Evolutionary conservation across 2,113 vertebrate genomes (phyloP).

Genomic region (Microcebus jonahi): DNA sequence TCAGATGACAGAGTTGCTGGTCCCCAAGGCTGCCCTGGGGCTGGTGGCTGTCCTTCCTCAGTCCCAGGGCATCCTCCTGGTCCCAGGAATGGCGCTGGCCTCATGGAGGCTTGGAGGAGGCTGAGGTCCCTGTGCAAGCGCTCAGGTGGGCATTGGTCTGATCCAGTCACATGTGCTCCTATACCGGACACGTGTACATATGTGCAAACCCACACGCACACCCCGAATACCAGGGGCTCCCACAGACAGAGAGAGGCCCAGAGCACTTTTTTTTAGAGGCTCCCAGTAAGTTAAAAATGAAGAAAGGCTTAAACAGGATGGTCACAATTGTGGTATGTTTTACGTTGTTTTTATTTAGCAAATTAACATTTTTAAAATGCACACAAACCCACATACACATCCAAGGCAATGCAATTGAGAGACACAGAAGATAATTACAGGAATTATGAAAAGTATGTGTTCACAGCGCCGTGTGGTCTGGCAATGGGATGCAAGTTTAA

Average conservation of each 20-base stretch:
- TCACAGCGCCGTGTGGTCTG: background rate
- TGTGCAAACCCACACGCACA: rapidly evolving
- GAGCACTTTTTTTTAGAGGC: background rate
- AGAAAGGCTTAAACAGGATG: background rate
- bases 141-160: rapidly evolving
- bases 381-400: background rate
- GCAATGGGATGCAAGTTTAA: background rate
- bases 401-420: background rate
- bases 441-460: background rate
- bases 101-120: background rate
- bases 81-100: background rate
- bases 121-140: background rate
- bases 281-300: background rate
- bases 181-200: rapidly evolving
- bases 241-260: background rate
- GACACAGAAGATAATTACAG: background rate
- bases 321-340: background rate
- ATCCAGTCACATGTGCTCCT: rapidly evolving
- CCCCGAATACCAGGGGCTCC: too few relatives aligned
- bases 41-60: background rate
- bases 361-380: background rate
- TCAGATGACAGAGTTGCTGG: slow-evolving; percentile 58
- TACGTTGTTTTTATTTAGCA: background rate
- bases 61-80: background rate
- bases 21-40: slow-evolving; percentile 43